Conservation (phyloP, 2,888 invertebrate genomes). For the Andrena chrysosceles region DNA sequence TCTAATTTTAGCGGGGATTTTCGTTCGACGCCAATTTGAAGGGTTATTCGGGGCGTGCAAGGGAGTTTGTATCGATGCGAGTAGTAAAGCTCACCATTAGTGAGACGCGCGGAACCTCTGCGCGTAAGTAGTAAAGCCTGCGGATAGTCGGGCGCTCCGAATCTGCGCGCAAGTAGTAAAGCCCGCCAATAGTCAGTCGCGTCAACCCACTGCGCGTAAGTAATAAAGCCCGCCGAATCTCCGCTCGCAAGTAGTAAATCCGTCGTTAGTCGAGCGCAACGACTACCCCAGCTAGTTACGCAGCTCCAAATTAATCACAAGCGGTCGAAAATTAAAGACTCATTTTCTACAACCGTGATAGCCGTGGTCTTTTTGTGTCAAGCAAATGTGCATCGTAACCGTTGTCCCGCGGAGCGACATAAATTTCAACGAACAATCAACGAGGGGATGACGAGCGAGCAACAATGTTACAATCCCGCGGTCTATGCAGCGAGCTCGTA, state of each 20-base stretch:
- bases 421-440: conserved; percentile 27
- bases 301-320: background rate
- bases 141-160: no score
- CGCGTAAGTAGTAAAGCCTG: background rate
- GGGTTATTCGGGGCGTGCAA: no score
- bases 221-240: background rate
- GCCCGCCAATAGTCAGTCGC: background rate
- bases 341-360: background rate
- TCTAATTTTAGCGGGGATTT: no score
- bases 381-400: background rate
- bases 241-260: no score
- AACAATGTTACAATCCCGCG: conserved; percentile 8
- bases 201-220: background rate
- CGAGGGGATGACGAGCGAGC: background rate
- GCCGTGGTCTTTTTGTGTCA: background rate
- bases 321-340: background rate
- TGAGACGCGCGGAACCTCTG: background rate
- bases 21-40: no score
- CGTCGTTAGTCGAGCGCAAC: background rate
- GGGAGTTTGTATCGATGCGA: no score
- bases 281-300: background rate
- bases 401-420: no score
- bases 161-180: background rate
- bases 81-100: no score
- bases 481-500: conserved; percentile 9